Evolutionary conservation across 2,113 vertebrate species (phyloP).

Genomic region (Erinaceus europaeus): DNA sequence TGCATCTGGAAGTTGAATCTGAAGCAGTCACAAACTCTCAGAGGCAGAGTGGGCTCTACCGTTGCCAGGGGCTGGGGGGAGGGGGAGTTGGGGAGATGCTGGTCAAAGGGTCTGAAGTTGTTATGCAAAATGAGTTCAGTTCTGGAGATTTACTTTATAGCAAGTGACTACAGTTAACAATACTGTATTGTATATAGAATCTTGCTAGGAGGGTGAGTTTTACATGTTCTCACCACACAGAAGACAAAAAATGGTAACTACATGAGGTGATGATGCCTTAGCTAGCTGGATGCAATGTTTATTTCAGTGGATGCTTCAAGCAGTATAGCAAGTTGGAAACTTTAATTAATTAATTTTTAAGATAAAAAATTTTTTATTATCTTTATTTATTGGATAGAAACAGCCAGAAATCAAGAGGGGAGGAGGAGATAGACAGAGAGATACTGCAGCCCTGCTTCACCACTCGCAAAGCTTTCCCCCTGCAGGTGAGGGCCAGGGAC

Average conservation of each 20-base stretch:
- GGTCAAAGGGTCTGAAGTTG: background rate
- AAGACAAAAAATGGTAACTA: background rate
- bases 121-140: background rate
- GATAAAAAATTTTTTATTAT: too few relatives aligned
- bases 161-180: background rate
- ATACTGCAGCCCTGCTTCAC: too few relatives aligned
- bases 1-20: background rate
- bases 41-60: background rate
- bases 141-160: background rate
- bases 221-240: background rate
- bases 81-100: background rate
- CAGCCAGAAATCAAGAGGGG: too few relatives aligned
- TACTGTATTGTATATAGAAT: background rate
- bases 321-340: too few relatives aligned
- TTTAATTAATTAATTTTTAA: too few relatives aligned
- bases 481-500: too few relatives aligned
- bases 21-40: background rate
- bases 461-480: too few relatives aligned
- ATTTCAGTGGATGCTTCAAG: too few relatives aligned
- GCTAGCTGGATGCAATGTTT: too few relatives aligned
- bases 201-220: background rate
- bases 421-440: too few relatives aligned
- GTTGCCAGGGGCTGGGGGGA: background rate
- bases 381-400: too few relatives aligned
- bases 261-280: too few relatives aligned